Evolutionary conservation across 1,140 invertebrate genomes (phyloP), one percentile per base, ranked within the genome.

Genomic region (Mesaphorura yosii): DNA sequence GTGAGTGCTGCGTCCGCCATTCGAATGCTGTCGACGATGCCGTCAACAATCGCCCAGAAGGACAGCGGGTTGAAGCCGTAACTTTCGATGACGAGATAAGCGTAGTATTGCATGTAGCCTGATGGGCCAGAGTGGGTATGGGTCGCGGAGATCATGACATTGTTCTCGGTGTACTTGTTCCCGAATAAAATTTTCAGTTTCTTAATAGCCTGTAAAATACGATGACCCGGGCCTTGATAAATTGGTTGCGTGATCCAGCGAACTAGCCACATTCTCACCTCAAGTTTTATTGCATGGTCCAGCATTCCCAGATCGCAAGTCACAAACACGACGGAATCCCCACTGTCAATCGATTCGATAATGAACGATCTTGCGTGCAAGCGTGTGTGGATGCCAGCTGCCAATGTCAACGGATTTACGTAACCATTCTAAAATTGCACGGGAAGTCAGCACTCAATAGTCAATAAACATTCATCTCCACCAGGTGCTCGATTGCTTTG

Each of bases 31-130:
- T 54, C 52, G 15, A 48, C 38, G 1, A 54, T 28, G 7, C 52
- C 52, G 14, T 54, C 52, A 17, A 48, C 46, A 17, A 48, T 54
- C 1, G 52, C 52, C 26, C 46, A 40, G 26, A 48, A 54, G 10
- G 14, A 28, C 14, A 48, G 3, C 1, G 52, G 52, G 22, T 48
- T 48, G 20, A 48, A 54, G 3, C 45, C 45, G 10, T 48, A 39
- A 14, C 22, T 40, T 23, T 48, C 53, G 44, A 54, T 48, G 14
- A 37, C 5, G 17, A 48, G 15, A 19, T 46, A 54, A 3, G 37
- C 37, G 12, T 28, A 40, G 29, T 44, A 49, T 48, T 48, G 44
- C 52, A 54, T 54, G 25, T 15, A 54, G 7, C 52, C 52, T 0
- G 45, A 48, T 23, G 46, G 45, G 25, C 45, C 31, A 29, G 5